Conservation (phyloP, 2,888 invertebrate genomes). For the Uropetala carovei region DNA sequence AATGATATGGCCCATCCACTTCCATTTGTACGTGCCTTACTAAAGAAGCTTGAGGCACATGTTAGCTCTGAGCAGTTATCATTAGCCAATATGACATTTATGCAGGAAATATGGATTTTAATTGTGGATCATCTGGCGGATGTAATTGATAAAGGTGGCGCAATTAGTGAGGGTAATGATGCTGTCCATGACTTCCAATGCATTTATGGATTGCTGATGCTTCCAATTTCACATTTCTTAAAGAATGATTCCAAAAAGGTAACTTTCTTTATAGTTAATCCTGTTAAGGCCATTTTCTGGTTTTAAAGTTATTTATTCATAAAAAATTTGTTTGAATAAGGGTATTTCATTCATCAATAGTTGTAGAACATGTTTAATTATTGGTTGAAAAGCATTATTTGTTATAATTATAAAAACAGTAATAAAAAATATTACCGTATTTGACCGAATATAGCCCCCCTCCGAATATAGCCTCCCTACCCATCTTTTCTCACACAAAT, state of each 20-base stretch:
- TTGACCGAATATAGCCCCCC: no score
- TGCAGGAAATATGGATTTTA: neutral
- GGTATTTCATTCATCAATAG: no score
- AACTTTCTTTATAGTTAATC: neutral
- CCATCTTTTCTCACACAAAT: no score
- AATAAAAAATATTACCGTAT: no score
- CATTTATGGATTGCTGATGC: constrained; percentile 51
- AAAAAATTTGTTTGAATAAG: no score
- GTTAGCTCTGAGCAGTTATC: neutral
- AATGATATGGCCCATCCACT: neutral
- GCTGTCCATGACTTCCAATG: constrained; percentile 47
- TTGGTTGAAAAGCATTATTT: no score
- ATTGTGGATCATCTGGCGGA: neutral
- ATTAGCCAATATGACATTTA: neutral
- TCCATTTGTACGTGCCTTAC: neutral
- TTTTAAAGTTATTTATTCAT: no score
- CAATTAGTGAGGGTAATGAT: constrained; percentile 39
- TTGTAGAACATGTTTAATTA: no score
- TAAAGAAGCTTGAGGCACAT: constrained; percentile 26
- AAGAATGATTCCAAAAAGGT: constrained; percentile 20
- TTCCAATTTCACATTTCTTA: neutral
- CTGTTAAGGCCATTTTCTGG: neutral
- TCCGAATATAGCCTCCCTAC: no score
- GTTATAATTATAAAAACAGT: no score
- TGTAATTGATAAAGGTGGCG: neutral